Conservation (phyloP, 2,113 vertebrate species). For the Dendrocopos noguchii region DNA sequence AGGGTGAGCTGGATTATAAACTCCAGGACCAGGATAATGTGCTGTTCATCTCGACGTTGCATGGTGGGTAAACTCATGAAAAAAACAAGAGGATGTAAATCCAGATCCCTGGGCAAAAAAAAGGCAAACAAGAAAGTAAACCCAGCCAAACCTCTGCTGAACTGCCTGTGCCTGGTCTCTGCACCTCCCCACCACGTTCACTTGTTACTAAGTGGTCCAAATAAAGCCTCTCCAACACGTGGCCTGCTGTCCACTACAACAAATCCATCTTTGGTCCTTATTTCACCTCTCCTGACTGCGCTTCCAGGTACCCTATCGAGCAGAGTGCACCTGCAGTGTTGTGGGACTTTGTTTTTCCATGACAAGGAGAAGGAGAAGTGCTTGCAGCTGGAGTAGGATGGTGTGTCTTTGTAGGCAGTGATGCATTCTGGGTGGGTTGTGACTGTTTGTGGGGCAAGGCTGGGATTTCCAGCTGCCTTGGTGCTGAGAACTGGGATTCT, state of each 20-base stretch:
- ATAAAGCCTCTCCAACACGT: neutral
- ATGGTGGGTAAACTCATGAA: conserved; percentile 85
- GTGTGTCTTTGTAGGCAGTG: neutral
- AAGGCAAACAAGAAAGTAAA: neutral
- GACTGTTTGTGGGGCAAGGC: neutral
- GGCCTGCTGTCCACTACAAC: neutral
- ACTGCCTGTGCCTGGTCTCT: conserved; percentile 12
- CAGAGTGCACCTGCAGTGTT: neutral
- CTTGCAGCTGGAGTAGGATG: neutral
- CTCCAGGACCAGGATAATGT: conserved; percentile 92
- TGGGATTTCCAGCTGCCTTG: neutral
- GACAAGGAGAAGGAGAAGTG: conserved; percentile 41
- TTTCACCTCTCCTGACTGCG: conserved; percentile 48
- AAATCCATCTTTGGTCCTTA: conserved; percentile 34
- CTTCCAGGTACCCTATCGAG: conserved; percentile 19
- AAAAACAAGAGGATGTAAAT: conserved; percentile 29
- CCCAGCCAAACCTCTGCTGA: neutral
- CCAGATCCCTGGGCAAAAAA: neutral
- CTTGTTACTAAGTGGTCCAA: conserved; percentile 2
- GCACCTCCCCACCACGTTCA: neutral
- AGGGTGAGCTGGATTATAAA: conserved; percentile 94
- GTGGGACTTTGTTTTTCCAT: neutral
- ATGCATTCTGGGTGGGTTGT: neutral
- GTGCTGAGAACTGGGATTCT: neutral
- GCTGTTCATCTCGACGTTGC: conserved; percentile 96